Base-by-base conservation (phyloP, 2,888 invertebrate species). In the Oithona nana region DNA sequence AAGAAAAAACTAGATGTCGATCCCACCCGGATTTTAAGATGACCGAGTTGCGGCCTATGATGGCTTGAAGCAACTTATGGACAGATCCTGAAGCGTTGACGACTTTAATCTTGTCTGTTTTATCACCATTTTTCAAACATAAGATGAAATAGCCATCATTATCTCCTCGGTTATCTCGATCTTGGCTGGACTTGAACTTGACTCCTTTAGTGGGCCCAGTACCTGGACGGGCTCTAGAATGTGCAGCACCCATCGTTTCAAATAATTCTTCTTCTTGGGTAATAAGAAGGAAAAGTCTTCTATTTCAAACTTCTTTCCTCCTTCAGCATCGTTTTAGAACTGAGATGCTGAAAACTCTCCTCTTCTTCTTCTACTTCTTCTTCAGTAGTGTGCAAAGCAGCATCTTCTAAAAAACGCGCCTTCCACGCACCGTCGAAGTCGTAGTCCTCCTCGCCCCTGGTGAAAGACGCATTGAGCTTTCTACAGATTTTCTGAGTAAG, bases 241-340 rank as follows among this genome's bases (percentile, higher is more conserved):
- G 59, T 8, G 59, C 30, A 31, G 59, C 59, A 13, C 59, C 59
- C 59, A 59, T n/a, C n/a, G n/a, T n/a, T n/a, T n/a, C n/a, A n/a
- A n/a, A n/a, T n/a, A n/a, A n/a, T n/a, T n/a, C n/a, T n/a, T n/a
- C n/a, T n/a, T n/a, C n/a, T n/a, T n/a, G n/a, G n/a, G n/a, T n/a
- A n/a, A n/a, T n/a, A n/a, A n/a, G n/a, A n/a, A n/a, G n/a, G n/a
- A n/a, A n/a, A n/a, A n/a, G n/a, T n/a, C n/a, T n/a, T n/a, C n/a
- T n/a, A n/a, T n/a, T n/a, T n/a, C n/a, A n/a, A n/a, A n/a, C n/a
- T n/a, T n/a, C n/a, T n/a, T n/a, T n/a, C n/a, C n/a, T n/a, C n/a
- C n/a, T n/a, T n/a, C n/a, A n/a, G n/a, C n/a, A n/a, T n/a, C n/a
- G n/a, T n/a, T n/a, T n/a, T n/a, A n/a, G n/a, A n/a, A n/a, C n/a